Base-by-base conservation (phyloP, 2,888 invertebrate species). In the Sisyra terminalis region DNA sequence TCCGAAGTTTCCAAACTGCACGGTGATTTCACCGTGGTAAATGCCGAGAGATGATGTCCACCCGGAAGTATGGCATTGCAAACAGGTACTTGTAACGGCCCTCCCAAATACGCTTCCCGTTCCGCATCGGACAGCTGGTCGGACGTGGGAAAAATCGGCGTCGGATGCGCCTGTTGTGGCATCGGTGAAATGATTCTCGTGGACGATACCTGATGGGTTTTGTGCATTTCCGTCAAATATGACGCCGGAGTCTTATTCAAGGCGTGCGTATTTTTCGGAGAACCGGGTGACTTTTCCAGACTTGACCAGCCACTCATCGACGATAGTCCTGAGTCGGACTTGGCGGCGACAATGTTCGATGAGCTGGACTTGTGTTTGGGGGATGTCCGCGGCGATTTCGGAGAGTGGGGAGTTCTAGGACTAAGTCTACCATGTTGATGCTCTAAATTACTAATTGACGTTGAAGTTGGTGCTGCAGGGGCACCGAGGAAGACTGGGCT, bases 231-330 rank as follows among this genome's bases (percentile, higher is more conserved):
- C 9, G 41, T 43, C 9, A 44, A 37, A 16, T 39, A 40, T 29
- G 16, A 39, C 10, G 29, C 14, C 17, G 39, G 42, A 14, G 24
- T 34, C 46, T 42, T 42, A 40, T 39, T 13, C 24, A 13, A 15
- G n/a, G 34, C 39, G 18, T 43, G 46, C 15, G 50, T 48, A 39
- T 67, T 75, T 58, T 80, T 81, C 0, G 85, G 83, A 1, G 83
- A 86, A 17, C 81, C 79, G 3, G 86, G 86, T 29, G 86, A 85
- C 63, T 86, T 86, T 59, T 87, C 86, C 53, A 85, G 64, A 55
- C 83, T 84, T 9, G 84, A 84, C 75, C 86, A 82, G 3, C 86
- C 85, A 55, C 84, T 86, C 78, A 87, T 81, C 5, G 87, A 87
- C 0, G 86, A 86, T 40, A 88, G 63, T 0, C 87, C 87, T 1